These are phyloP conservation scores for Elgaria multicarinata DNA, from an alignment of 2,113 vertebrate genomes.

Conservation along the genomic window DNA sequence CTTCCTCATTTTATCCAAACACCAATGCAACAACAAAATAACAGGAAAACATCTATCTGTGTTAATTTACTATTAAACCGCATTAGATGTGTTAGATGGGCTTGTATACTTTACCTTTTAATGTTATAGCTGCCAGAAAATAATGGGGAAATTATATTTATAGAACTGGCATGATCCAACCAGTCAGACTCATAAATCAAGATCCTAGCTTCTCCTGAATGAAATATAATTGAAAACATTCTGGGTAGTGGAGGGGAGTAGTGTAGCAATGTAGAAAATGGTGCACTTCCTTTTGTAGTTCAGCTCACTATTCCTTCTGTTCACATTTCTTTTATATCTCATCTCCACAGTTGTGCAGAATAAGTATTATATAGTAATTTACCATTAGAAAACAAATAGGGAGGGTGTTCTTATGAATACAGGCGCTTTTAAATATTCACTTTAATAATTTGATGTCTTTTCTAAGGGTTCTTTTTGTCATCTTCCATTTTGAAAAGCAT, in stretches of 20 bases:
- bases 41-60: too few species aligned
- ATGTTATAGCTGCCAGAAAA: neutral
- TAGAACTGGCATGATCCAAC: slow-evolving; percentile 12
- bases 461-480: slow-evolving; percentile 40
- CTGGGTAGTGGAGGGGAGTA: neutral
- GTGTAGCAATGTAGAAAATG: slow-evolving; percentile 3
- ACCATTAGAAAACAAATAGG: slow-evolving; percentile 1
- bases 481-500: slow-evolving; percentile 45
- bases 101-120: neutral
- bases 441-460: slow-evolving; percentile 22
- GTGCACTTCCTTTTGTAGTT: slow-evolving; percentile 7
- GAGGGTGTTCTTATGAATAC: slow-evolving; percentile 9
- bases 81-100: too few species aligned
- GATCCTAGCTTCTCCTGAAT: slow-evolving; percentile 12
- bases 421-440: neutral
- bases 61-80: too few species aligned
- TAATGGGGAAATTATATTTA: neutral
- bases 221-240: neutral
- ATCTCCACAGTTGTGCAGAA: slow-evolving; percentile 34
- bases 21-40: neutral
- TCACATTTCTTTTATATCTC: neutral
- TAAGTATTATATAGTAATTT: neutral
- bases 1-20: neutral
- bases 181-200: slow-evolving; percentile 1
- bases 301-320: neutral